Evolutionary conservation across 2,797 vertebrate species (phyloP).

Genomic region (Syndactyla subalaris): DNA sequence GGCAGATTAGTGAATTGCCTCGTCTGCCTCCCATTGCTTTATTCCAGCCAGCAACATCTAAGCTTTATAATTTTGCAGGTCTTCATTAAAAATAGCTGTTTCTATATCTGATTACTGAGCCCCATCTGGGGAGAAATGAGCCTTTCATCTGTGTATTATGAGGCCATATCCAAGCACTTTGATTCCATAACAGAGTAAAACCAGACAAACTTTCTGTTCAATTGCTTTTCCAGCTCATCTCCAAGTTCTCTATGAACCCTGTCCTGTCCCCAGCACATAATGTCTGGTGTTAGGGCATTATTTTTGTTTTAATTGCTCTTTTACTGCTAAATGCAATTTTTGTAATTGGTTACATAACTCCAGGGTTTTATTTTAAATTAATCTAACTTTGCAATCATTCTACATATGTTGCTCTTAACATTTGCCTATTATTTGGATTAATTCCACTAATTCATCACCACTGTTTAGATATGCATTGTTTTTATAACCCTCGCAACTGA

Average conservation of each 20-base stretch:
- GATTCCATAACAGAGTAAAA: constrained; percentile 22
- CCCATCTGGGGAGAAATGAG: constrained; percentile 46
- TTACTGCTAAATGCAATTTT: constrained; percentile 43
- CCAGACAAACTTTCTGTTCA: constrained; percentile 19
- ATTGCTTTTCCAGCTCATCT: constrained; percentile 23
- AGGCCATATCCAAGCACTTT: not conserved
- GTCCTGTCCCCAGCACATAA: not conserved
- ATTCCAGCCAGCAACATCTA: constrained; percentile 40
- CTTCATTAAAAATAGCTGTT: constrained; percentile 62
- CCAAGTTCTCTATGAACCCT: not conserved
- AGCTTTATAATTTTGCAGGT: constrained; percentile 37
- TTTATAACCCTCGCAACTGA: constrained; percentile 5
- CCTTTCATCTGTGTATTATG: constrained; percentile 52
- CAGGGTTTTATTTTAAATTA: constrained; percentile 54
- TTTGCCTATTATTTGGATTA: constrained; percentile 56
- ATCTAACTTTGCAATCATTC: constrained; percentile 33
- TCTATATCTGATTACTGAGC: constrained; percentile 60
- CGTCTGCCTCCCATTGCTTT: constrained; percentile 47
- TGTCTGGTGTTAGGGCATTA: not conserved
- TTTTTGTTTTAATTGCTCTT: constrained; percentile 30
- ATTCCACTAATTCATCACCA: constrained; percentile 46
- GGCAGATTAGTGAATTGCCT: constrained; percentile 39
- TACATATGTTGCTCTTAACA: constrained; percentile 24
- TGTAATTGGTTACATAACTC: constrained; percentile 61
- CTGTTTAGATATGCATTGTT: constrained; percentile 41